Evolutionary conservation across 1,140 invertebrate species (phyloP).

Genomic region (Megathymus violae): DNA sequence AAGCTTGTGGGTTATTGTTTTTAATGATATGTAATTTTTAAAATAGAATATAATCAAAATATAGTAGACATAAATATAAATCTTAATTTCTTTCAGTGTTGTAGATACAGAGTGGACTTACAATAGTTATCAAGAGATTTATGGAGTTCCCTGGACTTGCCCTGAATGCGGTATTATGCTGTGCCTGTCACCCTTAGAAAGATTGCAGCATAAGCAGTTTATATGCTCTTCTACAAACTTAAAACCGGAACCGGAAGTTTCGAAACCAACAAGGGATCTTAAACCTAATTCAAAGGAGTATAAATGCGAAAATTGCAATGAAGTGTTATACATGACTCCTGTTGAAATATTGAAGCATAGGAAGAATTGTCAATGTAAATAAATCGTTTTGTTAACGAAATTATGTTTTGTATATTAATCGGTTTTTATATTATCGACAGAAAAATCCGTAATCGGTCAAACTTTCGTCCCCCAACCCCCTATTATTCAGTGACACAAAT

Average conservation of each 20-base stretch:
- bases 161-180: constrained; percentile 79
- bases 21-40: too few relatives aligned
- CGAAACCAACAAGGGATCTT: constrained; percentile 63
- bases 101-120: constrained; percentile 86
- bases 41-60: too few relatives aligned
- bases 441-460: too few relatives aligned
- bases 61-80: too few relatives aligned
- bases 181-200: constrained; percentile 84
- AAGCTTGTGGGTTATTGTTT: too few relatives aligned
- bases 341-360: constrained; percentile 91
- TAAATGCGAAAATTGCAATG: constrained; percentile 88
- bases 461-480: too few relatives aligned
- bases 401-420: constrained; percentile 23
- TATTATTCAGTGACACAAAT: too few relatives aligned
- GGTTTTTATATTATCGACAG: constrained; percentile 3
- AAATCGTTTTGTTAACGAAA: constrained; percentile 40
- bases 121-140: constrained; percentile 82
- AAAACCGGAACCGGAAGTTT: constrained; percentile 57
- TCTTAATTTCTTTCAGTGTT: constrained; percentile 79
- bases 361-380: constrained; percentile 83
- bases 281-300: constrained; percentile 88
- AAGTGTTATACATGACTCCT: constrained; percentile 88
- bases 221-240: constrained; percentile 64
- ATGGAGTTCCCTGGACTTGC: constrained; percentile 84
- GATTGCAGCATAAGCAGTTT: constrained; percentile 82